Base-by-base conservation (phyloP, 1,140 invertebrate species). In the Mycetomoellerius zeteki region DNA sequence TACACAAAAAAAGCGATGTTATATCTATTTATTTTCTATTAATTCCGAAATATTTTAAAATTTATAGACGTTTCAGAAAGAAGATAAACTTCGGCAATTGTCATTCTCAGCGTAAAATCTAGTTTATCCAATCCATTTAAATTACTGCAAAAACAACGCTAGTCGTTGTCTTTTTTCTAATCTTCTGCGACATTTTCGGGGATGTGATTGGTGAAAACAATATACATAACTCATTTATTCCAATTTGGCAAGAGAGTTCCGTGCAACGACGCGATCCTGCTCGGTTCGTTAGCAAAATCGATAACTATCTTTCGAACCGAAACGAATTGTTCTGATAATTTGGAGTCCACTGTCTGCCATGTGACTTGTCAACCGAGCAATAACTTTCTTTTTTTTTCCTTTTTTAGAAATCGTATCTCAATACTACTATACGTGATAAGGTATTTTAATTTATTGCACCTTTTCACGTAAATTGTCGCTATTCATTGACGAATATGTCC, bases 211-310 rank as follows among this genome's bases (percentile, higher is more conserved):
- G 8, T 27, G 12, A 56, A 43, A 43, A 81, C 64, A 50, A 69
- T 81, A 43, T 69, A 56, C 10, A 52, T 43, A 54, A 56, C 52
- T 81, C 50, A 56, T 56, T 71, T 81, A 71, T 71, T 81, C 19
- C 50, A 81, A 71, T 81, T 71, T 81, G n/a, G 33, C 43, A 52
- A 56, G 21, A 47, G 33, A 71, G 33, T 54, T 81, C 19, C 21
- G 33, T 56, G 47, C 43, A 21, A n/a, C 30, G 52, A 81, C 24
- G 33, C 52, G 50, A 21, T 81, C 19, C 30, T 71, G n/a, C 21
- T 43, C 64, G 33, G 78, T 81, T 81, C 30, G 78, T 81, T 81
- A 65, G 33, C 50, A 24, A 71, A 81, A 81, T 81, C 78, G 78
- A 81, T 81, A 81, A 58, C 30, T 56, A 33, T 6, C 30, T 69